Percentiles rank a stretch among this genome's conserved stretches.
phyloP scores from a whole-genome alignment of 2,113 vertebrate genomes.

The Gobio gobio region DNA sequence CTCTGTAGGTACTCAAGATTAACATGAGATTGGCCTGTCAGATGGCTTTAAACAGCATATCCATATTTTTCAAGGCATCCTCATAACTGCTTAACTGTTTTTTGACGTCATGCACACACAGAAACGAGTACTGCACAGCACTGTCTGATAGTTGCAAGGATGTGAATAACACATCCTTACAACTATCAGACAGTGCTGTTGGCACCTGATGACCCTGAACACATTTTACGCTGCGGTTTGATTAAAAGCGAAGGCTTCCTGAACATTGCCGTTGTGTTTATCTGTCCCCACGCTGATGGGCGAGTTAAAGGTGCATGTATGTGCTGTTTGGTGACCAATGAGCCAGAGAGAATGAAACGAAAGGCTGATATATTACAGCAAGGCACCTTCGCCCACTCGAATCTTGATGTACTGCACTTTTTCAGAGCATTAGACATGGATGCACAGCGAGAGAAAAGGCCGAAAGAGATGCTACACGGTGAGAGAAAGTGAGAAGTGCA shows the following conservation, averaged over 20 bases:
- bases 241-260: constrained; percentile 32
- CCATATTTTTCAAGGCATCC: not conserved
- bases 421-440: not conserved
- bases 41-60: not conserved
- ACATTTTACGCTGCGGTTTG: constrained; percentile 7
- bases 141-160: constrained; percentile 10
- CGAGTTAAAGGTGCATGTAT: constrained; percentile 30
- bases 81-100: not conserved
- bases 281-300: constrained; percentile 3
- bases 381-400: not conserved
- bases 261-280: constrained; percentile 25
- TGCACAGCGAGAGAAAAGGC: not conserved
- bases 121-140: constrained; percentile 12
- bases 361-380: constrained; percentile 29
- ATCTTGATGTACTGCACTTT: constrained; percentile 3
- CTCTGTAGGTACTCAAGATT: too few relatives aligned
- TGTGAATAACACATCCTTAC: constrained; percentile 46
- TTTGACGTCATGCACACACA: constrained; percentile 21
- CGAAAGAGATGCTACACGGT: constrained; percentile 13
- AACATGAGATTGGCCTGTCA: too few relatives aligned
- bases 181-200: constrained; percentile 23
- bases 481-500: constrained; percentile 20
- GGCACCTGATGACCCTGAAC: constrained; percentile 32
- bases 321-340: constrained; percentile 33
- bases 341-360: constrained; percentile 28